phyloP scores from a whole-genome alignment of 2,797 vertebrate species.

The Alcedo quadribrachys region DNA sequence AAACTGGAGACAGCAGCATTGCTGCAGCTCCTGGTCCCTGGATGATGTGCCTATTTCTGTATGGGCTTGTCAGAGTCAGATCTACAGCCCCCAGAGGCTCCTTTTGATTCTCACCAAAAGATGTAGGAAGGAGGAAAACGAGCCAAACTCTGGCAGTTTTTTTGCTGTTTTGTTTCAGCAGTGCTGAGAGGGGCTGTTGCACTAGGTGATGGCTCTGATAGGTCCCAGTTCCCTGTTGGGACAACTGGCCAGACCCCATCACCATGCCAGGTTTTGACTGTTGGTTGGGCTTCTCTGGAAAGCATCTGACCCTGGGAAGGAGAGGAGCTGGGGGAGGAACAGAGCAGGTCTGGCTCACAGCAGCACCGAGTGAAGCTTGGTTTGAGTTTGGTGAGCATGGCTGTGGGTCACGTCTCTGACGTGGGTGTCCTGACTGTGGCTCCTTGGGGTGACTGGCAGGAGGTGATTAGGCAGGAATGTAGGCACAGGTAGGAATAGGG shows the following conservation, averaged over 20 bases:
- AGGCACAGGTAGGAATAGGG: neutral
- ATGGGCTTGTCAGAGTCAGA: neutral
- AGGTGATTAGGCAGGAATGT: neutral
- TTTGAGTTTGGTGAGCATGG: neutral
- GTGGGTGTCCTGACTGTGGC: rapidly evolving
- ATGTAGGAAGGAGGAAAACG: constrained; percentile 13
- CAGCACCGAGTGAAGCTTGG: neutral
- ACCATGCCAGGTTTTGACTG: neutral
- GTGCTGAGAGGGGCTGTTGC: neutral
- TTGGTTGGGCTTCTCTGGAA: neutral
- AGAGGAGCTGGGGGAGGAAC: neutral
- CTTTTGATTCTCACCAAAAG: neutral
- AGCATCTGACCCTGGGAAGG: rapidly evolving
- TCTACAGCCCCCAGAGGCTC: constrained; percentile 8
- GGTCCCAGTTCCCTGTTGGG: rapidly evolving
- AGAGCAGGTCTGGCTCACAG: neutral
- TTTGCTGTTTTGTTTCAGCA: constrained; percentile 14
- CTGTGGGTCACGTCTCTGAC: neutral
- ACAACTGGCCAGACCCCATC: neutral
- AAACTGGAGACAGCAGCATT: rapidly evolving
- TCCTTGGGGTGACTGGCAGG: neutral
- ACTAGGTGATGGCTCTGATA: neutral
- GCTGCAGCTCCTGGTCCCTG: neutral
- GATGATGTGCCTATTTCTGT: rapidly evolving
- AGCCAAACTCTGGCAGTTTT: neutral